These are phyloP conservation scores for Acrocephalus kingi DNA, from an alignment of 2,113 vertebrate genomes.

Conservation along the genomic window DNA sequence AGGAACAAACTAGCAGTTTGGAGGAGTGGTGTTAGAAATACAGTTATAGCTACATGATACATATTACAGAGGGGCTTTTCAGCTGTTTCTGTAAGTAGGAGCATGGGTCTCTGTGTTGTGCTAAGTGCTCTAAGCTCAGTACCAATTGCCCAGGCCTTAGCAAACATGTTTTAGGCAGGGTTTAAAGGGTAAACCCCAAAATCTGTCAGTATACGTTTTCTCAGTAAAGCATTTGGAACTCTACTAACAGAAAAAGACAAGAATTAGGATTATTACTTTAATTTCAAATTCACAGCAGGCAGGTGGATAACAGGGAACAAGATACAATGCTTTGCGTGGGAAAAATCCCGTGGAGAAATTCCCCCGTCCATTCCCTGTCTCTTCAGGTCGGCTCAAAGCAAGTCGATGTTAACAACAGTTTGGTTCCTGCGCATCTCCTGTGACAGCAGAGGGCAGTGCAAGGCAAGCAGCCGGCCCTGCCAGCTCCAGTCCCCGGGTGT, in stretches of 20 bases:
- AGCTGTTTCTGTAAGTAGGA: neutral
- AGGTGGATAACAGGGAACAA: neutral
- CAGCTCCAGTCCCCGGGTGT: neutral
- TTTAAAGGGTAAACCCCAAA: neutral
- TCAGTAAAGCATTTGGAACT: neutral
- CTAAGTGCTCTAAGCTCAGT: neutral
- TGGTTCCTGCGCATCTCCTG: rapidly evolving
- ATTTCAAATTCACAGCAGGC: neutral
- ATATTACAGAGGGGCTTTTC: neutral
- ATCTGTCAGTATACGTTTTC: rapidly evolving
- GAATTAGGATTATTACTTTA: neutral
- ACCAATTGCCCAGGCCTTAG: neutral
- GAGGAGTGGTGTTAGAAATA: neutral
- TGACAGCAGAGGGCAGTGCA: slow-evolving; percentile 55
- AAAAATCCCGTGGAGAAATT: neutral
- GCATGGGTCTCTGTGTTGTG: rapidly evolving
- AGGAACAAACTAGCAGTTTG: neutral
- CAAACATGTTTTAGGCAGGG: neutral
- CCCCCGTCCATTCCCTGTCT: rapidly evolving
- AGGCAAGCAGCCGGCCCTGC: neutral
- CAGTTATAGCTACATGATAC: rapidly evolving
- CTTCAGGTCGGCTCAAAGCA: rapidly evolving
- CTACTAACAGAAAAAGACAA: neutral
- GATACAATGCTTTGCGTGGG: neutral
- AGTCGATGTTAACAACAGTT: rapidly evolving